Base-by-base conservation (phyloP, 2,888 invertebrate genomes). In the Ornithoptera alexandrae region DNA sequence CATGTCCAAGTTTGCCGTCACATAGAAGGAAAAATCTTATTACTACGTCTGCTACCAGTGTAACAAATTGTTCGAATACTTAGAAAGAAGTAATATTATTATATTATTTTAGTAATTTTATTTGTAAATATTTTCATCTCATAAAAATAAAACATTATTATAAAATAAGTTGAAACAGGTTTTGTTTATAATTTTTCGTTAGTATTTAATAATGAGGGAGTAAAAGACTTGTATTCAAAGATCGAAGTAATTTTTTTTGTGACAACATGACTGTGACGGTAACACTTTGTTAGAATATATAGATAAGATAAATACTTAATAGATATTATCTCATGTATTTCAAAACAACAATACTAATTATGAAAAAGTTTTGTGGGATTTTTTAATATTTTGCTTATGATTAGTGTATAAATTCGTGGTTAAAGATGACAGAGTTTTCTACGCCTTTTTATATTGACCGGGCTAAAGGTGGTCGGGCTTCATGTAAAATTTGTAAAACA, bases 401-500 rank as follows among this genome's bases (percentile, higher is more conserved):
- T 20, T 53, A n/a, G 57, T 57, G 57, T 57, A 10, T 18, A 67
- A 62, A 65, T 78, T 81, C 78, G 77, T 81, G 80, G 76, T 78
- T 74, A 53, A 50, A 64, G 1, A 85, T 85, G 86, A 65, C 83
- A 30, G 83, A 84, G 10, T 30, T 60, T 56, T 77, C 75, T 66
- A 79, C 81, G 24, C 94, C 94, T 8, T 96, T 96, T 86, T 94
- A 93, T 68, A 94, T 95, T 15, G 98, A 98, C 76, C 94, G 96
- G 73, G 97, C 97, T 0, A 97, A 97, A 88, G 93, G 95, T 17
- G 96, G 96, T 0, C 93, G 96, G 65, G 96, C 98, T 0, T 94
- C 94, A 18, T 98, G 98, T 82, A 97, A 97, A 85, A 97, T 96
- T 79, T 98, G 98, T 85, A 98, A 97, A 89, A 91, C 94, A 71